Base-by-base conservation (phyloP, 2,888 invertebrate genomes). In the Uloborus plumipes region DNA sequence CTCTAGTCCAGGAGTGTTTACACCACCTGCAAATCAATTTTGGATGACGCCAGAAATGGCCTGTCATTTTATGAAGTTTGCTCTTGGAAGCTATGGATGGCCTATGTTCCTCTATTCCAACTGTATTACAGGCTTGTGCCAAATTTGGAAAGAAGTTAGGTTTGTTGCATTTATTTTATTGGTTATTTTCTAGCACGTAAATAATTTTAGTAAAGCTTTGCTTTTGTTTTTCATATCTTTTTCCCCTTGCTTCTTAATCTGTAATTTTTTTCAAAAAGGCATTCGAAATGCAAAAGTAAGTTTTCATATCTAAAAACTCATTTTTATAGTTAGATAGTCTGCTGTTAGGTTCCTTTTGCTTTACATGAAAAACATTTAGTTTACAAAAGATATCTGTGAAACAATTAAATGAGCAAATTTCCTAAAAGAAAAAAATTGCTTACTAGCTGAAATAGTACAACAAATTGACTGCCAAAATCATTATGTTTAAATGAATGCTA, bases 31-130 rank as follows among this genome's bases (percentile, higher is more conserved):
- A 15, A 83, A 84, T 49, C 84, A 86, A 26, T 86, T 86, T 1
- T 96, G 95, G 96, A 95, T 95, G 94, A 94, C 93, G 86, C 89
- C 94, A 84, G 92, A 93, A 70, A 92, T 92, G 87, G 94, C 94
- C 2, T 88, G 92, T 75, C 94, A 96, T 89, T 96, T 93, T 88
- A 90, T 96, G 87, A 92, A 93, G 88, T 91, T 94, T 86, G 94
- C 96, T 0, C 92, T 94, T 88, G 94, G 94, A 7, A 93, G 94
- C 11, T 97, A 97, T 88, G 95, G 96, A 0, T 96, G 96, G 95
- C 94, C 95, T 0, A 93, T 94, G 87, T 94, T 94, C 82, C 90
- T 95, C 87, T 94, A 94, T 88, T 91, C 93, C 50, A 93, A 95
- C 88, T 92, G 93, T 84, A 92, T 92, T 84, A 93, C 93, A 0